phyloP scores from a whole-genome alignment of 2,797 vertebrate species.

The Podarcis lilfordi region DNA sequence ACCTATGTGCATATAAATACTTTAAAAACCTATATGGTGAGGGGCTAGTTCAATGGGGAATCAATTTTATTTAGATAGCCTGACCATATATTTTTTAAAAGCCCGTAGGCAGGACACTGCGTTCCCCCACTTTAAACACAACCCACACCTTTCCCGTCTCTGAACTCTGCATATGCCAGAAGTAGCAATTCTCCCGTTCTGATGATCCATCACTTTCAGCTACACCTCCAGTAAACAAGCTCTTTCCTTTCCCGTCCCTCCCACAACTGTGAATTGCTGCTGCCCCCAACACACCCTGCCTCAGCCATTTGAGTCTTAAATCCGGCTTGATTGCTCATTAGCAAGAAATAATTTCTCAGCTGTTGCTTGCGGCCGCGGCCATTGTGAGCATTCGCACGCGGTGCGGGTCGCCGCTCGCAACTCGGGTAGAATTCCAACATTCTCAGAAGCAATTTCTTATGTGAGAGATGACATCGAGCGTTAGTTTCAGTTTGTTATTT shows the following conservation, averaged over 20 bases:
- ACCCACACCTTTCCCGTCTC: background rate
- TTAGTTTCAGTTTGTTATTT: constrained; percentile 67
- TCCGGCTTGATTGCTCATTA: constrained; percentile 42
- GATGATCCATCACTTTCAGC: background rate
- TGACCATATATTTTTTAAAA: background rate
- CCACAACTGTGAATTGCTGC: constrained; percentile 28
- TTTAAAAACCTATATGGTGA: background rate
- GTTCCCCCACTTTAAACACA: background rate
- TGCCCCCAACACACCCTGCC: background rate
- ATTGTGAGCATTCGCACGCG: constrained; percentile 45
- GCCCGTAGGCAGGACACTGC: background rate
- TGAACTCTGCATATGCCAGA: background rate
- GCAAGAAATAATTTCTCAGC: constrained; percentile 52
- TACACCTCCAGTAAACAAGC: constrained; percentile 11
- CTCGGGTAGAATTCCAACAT: constrained; percentile 47
- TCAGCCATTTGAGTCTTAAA: constrained; percentile 49
- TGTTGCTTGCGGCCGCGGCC: constrained; percentile 42
- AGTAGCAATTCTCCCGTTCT: background rate
- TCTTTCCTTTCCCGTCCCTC: background rate
- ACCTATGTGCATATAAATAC: too few relatives aligned
- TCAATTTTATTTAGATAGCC: background rate
- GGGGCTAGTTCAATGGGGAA: background rate
- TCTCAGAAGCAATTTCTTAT: constrained; percentile 58
- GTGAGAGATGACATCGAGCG: constrained; percentile 59
- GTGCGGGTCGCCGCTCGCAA: constrained; percentile 29